Conservation (phyloP, 53 echinoderm and acorn worm genomes). For the Echinometra lucunter region DNA sequence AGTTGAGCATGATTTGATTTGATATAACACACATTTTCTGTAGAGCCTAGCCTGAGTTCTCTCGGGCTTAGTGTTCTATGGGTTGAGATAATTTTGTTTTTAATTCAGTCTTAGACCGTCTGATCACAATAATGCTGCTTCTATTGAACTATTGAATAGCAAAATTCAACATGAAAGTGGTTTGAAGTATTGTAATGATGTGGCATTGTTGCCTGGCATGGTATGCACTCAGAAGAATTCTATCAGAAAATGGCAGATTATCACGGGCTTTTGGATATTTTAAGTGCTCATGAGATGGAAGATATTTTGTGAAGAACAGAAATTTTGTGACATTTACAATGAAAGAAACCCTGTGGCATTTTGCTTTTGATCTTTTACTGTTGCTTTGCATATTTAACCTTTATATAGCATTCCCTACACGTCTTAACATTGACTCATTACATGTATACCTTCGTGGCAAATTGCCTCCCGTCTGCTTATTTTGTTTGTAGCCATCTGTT, state of each 20-base stretch:
- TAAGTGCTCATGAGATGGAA: neutral
- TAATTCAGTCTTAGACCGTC: neutral
- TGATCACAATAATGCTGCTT: neutral
- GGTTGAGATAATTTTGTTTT: neutral
- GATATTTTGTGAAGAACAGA: neutral
- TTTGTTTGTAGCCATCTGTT: neutral
- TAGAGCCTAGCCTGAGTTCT: too few species aligned
- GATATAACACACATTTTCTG: too few species aligned
- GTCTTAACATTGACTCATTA: neutral
- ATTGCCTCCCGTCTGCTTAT: neutral
- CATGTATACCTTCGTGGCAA: neutral
- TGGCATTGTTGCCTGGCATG: neutral
- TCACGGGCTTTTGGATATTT: neutral
- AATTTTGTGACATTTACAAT: slow-evolving; percentile 3
- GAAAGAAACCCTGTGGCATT: neutral
- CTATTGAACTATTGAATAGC: neutral
- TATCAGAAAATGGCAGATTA: neutral
- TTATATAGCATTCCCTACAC: neutral
- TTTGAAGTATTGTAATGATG: neutral
- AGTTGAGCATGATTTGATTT: too few species aligned
- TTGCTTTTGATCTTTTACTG: neutral
- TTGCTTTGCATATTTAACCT: neutral
- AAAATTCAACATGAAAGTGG: neutral
- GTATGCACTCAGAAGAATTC: neutral
- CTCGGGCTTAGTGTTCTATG: too few species aligned